Evolutionary conservation across 2,888 invertebrate genomes (phyloP).

Genomic region (Panorpa germanica): DNA sequence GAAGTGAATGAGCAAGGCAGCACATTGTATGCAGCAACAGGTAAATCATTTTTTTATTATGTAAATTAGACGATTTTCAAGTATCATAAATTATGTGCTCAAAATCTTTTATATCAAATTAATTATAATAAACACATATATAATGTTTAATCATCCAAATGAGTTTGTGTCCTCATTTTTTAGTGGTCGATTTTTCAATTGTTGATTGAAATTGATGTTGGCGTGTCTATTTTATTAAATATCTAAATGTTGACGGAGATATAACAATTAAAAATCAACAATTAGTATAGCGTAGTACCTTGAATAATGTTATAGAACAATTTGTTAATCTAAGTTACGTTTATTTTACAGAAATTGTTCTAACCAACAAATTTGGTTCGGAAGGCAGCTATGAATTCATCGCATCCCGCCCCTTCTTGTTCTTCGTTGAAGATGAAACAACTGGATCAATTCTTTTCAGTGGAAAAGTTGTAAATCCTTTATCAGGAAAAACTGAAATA

Average conservation of each 20-base stretch:
- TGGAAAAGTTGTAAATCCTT: conserved; percentile 55
- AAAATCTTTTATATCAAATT: too few relatives aligned
- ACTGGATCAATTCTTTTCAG: conserved; percentile 56
- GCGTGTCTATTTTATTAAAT: too few relatives aligned
- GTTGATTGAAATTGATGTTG: too few relatives aligned
- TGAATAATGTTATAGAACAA: conserved; percentile 10
- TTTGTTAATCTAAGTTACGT: background rate
- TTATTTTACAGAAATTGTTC: conserved; percentile 32
- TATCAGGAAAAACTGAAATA: too few relatives aligned
- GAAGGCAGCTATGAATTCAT: conserved; percentile 36
- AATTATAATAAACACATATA: too few relatives aligned
- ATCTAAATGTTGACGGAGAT: too few relatives aligned
- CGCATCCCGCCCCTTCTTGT: conserved; percentile 57
- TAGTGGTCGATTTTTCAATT: too few relatives aligned
- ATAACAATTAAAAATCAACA: too few relatives aligned
- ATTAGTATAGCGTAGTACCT: too few relatives aligned
- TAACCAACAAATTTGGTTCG: conserved; percentile 56
- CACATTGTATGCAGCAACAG: conserved; percentile 47
- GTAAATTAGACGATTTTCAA: background rate
- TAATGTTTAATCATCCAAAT: too few relatives aligned
- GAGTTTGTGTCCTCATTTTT: too few relatives aligned
- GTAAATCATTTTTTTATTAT: conserved; percentile 21
- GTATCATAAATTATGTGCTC: too few relatives aligned
- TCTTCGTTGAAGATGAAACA: conserved; percentile 58
- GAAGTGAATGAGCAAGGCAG: conserved; percentile 61